Percentiles rank a stretch among this genome's conserved stretches.
phyloP scores from a whole-genome alignment of 2,113 vertebrate genomes.

The Corydoras sp. region DNA sequence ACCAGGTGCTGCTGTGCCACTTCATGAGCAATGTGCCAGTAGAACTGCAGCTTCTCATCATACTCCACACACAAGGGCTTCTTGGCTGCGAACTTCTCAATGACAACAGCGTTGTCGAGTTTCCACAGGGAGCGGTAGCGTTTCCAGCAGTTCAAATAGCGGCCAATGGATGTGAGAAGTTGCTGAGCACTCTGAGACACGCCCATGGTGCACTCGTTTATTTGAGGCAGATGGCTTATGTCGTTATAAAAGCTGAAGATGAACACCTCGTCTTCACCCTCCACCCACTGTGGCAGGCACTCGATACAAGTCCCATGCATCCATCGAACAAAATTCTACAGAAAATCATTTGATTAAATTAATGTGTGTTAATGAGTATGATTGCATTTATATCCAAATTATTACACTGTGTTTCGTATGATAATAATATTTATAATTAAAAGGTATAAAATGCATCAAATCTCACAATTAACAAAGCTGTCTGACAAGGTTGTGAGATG shows the following conservation, averaged over 20 bases:
- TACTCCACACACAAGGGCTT: constrained; percentile 73
- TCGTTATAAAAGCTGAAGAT: constrained; percentile 78
- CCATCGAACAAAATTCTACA: constrained; percentile 85
- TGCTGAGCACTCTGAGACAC: constrained; percentile 74
- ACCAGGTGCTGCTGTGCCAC: constrained; percentile 63
- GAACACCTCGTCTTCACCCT: constrained; percentile 63
- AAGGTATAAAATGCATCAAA: no score
- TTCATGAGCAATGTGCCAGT: constrained; percentile 64
- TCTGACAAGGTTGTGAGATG: no score
- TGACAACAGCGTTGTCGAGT: constrained; percentile 68
- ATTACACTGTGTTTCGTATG: no score
- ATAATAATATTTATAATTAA: no score
- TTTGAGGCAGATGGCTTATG: constrained; percentile 67
- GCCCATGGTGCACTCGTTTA: constrained; percentile 67
- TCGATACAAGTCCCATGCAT: constrained; percentile 84
- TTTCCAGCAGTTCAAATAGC: constrained; percentile 75
- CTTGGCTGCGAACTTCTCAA: constrained; percentile 77
- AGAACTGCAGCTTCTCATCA: constrained; percentile 82
- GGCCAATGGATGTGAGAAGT: constrained; percentile 66
- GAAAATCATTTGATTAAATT: background rate
- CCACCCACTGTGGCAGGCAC: constrained; percentile 73
- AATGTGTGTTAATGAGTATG: no score
- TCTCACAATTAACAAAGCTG: no score
- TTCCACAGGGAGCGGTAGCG: constrained; percentile 81
- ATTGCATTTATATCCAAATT: no score